Base-by-base conservation (phyloP, 2,113 vertebrate species). In the Suncus etruscus region DNA sequence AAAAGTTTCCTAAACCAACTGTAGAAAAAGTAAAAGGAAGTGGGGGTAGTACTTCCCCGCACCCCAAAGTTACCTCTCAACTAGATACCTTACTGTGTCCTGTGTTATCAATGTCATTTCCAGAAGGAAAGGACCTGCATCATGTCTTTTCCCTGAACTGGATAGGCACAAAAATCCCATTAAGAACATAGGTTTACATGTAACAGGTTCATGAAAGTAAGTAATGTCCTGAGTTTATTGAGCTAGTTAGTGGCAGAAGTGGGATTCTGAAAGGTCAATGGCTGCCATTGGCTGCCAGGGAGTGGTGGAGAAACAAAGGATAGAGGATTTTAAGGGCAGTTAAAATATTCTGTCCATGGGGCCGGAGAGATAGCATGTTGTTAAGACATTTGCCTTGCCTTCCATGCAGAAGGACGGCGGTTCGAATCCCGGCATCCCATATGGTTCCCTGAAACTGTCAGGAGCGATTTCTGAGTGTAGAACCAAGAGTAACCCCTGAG, bases 191-290 rank as follows among this genome's bases (percentile, higher is more conserved):
- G 72, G 70, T 87, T 77, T 87, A 14, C 7, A 3, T 68, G 63
- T 86, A 61, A 51, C n/a, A 16, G 32, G 48, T 85, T 93, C 74
- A 69, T 8, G 24, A 18, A 18, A 27, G 77, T 72, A 27, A 54
- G 18, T 50, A 68, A 66, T 89, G 79, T 68, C 15, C 27, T 32
- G 39, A 77, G 20, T 9, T 85, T 24, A 11, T 54, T 54, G 73
- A 89, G 61, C 48, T 85, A 68, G 68, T 80, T 39, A 83, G 29
- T 58, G 78, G 11, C 66, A 73, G 66, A 82, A 48, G 66, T 75
- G 29, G 15, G 75, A 72, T 75, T 78, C 61, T 16, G 8, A 61
- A 22, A 61, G 58, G 7, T 20, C 58, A 22, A 22, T 61, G 18
- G 58, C 5, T 61, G 58, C 18, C 58, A 18, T 6, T 58, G 54